Percentiles rank a stretch among this genome's conserved stretches.
These are phyloP conservation scores for Lapara coniferarum DNA, from an alignment of 2,888 invertebrate genomes.

Conservation along the genomic window DNA sequence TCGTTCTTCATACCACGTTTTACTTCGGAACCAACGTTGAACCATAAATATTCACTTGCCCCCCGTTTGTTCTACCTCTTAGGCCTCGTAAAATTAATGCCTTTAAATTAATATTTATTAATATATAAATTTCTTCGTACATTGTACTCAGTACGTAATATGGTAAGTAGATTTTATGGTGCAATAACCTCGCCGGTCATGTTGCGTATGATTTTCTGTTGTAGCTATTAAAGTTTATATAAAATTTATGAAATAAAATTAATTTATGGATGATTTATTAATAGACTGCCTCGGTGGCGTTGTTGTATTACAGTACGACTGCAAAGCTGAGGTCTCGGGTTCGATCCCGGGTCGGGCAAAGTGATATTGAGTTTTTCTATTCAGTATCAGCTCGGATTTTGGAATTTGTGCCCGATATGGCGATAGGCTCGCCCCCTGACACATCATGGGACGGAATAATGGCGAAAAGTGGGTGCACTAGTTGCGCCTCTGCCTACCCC, in stretches of 20 bases:
- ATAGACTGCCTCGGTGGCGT: no score
- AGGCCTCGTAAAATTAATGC: slow-evolving; percentile 79
- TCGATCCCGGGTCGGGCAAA: no score
- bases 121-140: slow-evolving; percentile 56
- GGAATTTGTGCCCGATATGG: no score
- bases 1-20: slow-evolving; percentile 54
- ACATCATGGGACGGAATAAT: no score
- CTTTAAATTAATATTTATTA: slow-evolving; percentile 79
- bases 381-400: no score
- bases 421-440: no score
- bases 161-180: slow-evolving; percentile 75
- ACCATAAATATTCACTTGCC: slow-evolving; percentile 78
- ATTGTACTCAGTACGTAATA: slow-evolving; percentile 48
- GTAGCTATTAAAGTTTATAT: not conserved
- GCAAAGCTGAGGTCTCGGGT: no score
- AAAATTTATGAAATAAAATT: not conserved
- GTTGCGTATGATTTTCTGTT: slow-evolving; percentile 8
- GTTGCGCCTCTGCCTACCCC: no score
- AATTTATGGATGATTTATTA: no score
- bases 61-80: slow-evolving; percentile 73
- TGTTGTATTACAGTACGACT: no score
- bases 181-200: slow-evolving; percentile 56
- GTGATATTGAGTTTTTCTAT: no score
- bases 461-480: no score
- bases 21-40: slow-evolving; percentile 63